Evolutionary conservation across 2,888 invertebrate genomes (phyloP), one percentile per base, ranked within the genome.

Genomic region (Dusona sp.): DNA sequence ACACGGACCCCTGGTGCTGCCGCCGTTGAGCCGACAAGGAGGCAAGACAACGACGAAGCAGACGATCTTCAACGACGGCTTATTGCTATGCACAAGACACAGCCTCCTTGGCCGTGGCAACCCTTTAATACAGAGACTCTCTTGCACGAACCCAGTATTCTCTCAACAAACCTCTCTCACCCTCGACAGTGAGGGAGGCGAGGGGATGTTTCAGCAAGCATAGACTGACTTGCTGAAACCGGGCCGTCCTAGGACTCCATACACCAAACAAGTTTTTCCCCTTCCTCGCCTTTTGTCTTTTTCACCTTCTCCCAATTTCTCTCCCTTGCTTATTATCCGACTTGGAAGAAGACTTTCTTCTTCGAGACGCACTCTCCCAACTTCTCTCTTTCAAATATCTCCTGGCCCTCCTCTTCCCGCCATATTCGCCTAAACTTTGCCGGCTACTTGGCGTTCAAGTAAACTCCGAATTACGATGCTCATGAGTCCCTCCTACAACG

Each of bases 51-150:
- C 87, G 79, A 79, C 82, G 75, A 75, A 51, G 72, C 77, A 54
- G 83, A 83, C 86, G 77, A 83, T 86, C 86, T 82, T 85, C 85
- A 79, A 84, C 86, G 73, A 79, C 80, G 73, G 86, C 90, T 90
- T 89, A 91, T 92, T 92, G 88, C 89, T 91, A 92, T 92, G 91
- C 92, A 92, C 90, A 91, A 91, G 89, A 88, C 88, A 83, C 73
- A 74, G 83, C 78, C 83, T 84, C 68, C 72, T 86, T 79, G 84
- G 79, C 73, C 77, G 70, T 85, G 74, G 82, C 80, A 81, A 84
- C 84, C 86, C 87, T 88, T 82, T 86, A 84, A 83, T 87, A 77
- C 87, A 81, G 61, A 45, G 57, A 68, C 57, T 45, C 85, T 74
- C 80, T 87, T 75, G 36, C 79, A 83, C 87, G 85, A 85, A 79